These are phyloP conservation scores for Nannospalax galili DNA, from an alignment of 2,113 vertebrate genomes.

Conservation along the genomic window DNA sequence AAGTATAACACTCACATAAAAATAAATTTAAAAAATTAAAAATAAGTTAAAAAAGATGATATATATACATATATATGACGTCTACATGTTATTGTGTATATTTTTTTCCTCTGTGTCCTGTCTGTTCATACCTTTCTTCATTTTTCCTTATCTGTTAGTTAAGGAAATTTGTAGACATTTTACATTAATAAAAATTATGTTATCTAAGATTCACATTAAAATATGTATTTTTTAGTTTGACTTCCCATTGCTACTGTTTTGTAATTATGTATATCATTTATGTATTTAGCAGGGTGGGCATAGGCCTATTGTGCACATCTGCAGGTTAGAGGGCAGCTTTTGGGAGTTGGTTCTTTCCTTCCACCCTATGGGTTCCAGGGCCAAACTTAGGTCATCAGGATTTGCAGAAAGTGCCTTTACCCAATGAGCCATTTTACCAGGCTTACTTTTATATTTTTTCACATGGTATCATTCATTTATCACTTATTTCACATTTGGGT, in stretches of 20 bases:
- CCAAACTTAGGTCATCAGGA: neutral
- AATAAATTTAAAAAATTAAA: no score
- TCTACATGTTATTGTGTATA: neutral
- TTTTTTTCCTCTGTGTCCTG: neutral
- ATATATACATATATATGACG: no score
- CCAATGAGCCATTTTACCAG: no score
- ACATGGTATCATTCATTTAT: neutral
- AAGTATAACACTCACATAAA: no score
- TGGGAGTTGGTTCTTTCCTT: neutral
- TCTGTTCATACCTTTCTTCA: neutral
- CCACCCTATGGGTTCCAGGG: neutral
- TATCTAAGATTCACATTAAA: neutral
- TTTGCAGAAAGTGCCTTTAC: no score
- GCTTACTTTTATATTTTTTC: neutral
- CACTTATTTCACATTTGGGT: neutral
- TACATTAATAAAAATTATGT: neutral
- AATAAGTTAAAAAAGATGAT: no score
- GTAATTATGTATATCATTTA: neutral
- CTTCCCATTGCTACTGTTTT: neutral
- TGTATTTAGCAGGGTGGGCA: neutral
- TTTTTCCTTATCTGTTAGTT: neutral
- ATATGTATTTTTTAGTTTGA: neutral
- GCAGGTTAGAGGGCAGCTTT: neutral
- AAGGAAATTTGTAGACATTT: neutral
- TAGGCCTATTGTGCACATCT: neutral